Evolutionary conservation across 2,888 invertebrate species (phyloP).

Genomic region (Empis stercorea): DNA sequence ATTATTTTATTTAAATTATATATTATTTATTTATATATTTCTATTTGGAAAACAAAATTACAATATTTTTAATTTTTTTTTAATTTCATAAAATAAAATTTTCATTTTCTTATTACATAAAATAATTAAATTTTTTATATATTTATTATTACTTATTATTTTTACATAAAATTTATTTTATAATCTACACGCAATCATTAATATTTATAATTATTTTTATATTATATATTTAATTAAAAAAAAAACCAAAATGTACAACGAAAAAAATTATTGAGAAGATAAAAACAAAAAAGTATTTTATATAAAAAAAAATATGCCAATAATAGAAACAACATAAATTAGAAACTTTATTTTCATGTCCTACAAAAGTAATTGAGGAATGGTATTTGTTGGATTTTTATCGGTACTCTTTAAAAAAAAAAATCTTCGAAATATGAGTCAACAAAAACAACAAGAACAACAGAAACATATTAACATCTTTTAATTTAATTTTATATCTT

Average conservation of each 20-base stretch:
- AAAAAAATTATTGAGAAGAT: too few relatives aligned
- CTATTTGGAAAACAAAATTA: too few relatives aligned
- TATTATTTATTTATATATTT: too few relatives aligned
- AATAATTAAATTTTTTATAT: too few relatives aligned
- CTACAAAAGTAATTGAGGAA: neutral
- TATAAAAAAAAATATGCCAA: neutral
- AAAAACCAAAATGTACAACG: neutral
- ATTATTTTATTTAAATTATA: too few relatives aligned
- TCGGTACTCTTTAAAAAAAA: conserved; percentile 3
- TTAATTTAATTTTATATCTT: neutral
- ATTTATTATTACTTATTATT: too few relatives aligned
- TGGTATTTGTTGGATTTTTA: conserved; percentile 2
- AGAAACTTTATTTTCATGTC: neutral
- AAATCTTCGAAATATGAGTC: neutral
- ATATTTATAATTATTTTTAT: too few relatives aligned
- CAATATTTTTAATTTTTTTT: too few relatives aligned
- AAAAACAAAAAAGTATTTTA: too few relatives aligned
- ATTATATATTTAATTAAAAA: neutral
- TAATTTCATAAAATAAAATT: too few relatives aligned
- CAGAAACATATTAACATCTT: conserved; percentile 2
- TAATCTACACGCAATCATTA: neutral
- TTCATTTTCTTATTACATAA: too few relatives aligned
- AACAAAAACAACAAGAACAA: conserved; percentile 5
- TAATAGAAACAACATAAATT: neutral
- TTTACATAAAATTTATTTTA: too few relatives aligned